Base-by-base conservation (phyloP, 2,113 vertebrate genomes). In the Rafetus swinhoei region DNA sequence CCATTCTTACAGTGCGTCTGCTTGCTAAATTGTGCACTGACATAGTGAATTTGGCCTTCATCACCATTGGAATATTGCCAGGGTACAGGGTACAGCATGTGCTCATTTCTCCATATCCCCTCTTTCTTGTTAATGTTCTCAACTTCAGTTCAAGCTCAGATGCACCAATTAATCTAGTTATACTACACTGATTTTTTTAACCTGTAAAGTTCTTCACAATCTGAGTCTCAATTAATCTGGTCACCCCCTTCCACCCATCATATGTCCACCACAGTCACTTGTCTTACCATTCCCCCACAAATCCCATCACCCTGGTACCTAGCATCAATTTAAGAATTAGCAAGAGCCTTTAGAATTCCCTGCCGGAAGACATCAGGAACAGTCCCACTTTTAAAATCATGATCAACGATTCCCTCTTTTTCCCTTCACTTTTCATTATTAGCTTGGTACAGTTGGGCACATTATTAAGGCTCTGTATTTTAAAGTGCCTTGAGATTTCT, bases 1-100 rank as follows among this genome's bases (percentile, higher is more conserved):
- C 5, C 76, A 21, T 1, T 25, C 3, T 1, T 50, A 60, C 25
- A 79, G 69, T 0, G 1, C 0, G 1, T 11, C 3, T 52, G 57
- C 21, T 86, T 81, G 32, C 85, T 39, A 84, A 94, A 81, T 65
- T 11, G 55, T 0, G 0, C 9, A 52, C n/a, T 11, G 82, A 21
- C 54, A 81, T 50, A 16, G 18, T 19, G 88, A 85, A 45, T 82
- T 83, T 54, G 87, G 45, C 18, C 69, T 79, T 35, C 16, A 79
- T 4, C 19, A 7, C 29, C 11, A 10, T 77, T 11, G 6, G 39
- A 77, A 50, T 72, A 72, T 69, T 69, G 62, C 72, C 24, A 77
- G 25, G 2, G 12, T 5, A 72, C 25, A 77, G 25, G 2, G 12
- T 5, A 72, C 22, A 81, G 59, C 1, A 84, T 4, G 11, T 32